These are phyloP conservation scores for Sebastes dallii DNA, from an alignment of 2,797 vertebrate genomes.

Conservation along the genomic window DNA sequence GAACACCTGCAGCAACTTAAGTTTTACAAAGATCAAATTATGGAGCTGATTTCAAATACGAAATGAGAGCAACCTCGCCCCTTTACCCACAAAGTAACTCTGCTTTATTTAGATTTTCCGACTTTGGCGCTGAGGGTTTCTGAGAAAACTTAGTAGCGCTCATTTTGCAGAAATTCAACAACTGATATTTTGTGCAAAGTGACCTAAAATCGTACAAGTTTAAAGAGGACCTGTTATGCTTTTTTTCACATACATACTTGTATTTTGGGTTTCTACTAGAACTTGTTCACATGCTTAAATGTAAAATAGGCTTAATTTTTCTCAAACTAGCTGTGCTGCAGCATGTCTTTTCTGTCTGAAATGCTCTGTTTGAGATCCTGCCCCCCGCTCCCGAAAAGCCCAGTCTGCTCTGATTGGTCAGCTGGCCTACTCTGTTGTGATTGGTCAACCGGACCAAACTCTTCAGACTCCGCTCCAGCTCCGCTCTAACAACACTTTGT, in stretches of 20 bases:
- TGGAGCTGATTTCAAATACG: conserved; percentile 83
- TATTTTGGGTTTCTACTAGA: not conserved
- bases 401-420: too few relatives aligned
- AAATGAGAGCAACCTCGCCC: conserved; percentile 72
- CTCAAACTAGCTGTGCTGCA: fast-evolving
- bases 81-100: conserved; percentile 47
- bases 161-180: conserved; percentile 30
- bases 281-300: not conserved
- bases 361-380: too few relatives aligned
- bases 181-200: conserved; percentile 17
- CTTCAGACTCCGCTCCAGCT: too few relatives aligned
- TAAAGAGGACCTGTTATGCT: not conserved
- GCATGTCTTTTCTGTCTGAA: too few relatives aligned
- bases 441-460: too few relatives aligned
- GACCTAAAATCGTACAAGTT: conserved; percentile 31
- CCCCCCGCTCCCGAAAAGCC: too few relatives aligned
- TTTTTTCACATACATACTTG: not conserved
- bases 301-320: too few relatives aligned
- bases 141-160: conserved; percentile 16
- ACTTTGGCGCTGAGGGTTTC: conserved; percentile 15
- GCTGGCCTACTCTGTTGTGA: too few relatives aligned
- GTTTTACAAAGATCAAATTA: conserved; percentile 86
- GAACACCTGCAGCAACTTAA: conserved; percentile 86
- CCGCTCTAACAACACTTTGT: too few relatives aligned
- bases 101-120: conserved; percentile 51